A percentile compares a stretch with the other conserved stretches of the same genome.
These are phyloP conservation scores for Takifugu flavidus DNA, from an alignment of 2,113 vertebrate genomes.

Conservation along the genomic window DNA sequence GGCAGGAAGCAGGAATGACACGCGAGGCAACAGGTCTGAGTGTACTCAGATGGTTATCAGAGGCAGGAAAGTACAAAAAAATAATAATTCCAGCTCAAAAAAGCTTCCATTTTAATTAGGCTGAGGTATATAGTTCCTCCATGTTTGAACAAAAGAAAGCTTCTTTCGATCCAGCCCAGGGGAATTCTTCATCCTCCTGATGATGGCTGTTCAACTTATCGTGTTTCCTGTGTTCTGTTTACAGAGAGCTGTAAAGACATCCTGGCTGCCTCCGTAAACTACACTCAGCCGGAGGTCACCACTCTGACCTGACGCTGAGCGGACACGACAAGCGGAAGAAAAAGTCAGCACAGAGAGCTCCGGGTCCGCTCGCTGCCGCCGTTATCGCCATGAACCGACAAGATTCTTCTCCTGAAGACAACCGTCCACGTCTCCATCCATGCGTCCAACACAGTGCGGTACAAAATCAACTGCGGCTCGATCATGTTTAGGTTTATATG, in stretches of 20 bases:
- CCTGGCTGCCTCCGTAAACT: slow-evolving; percentile 62
- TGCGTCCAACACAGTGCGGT: slow-evolving; percentile 16
- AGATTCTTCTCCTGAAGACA: slow-evolving; percentile 19
- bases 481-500: slow-evolving; percentile 27
- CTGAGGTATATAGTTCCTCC: too few relatives aligned
- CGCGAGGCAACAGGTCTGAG: slow-evolving; percentile 36
- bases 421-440: not conserved
- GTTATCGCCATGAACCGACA: slow-evolving; percentile 16
- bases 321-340: slow-evolving; percentile 14
- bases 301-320: slow-evolving; percentile 67
- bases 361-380: not conserved
- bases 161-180: too few relatives aligned
- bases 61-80: slow-evolving; percentile 25
- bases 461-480: slow-evolving; percentile 32
- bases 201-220: not conserved
- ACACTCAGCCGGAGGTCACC: slow-evolving; percentile 70
- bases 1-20: slow-evolving; percentile 23
- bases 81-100: too few relatives aligned
- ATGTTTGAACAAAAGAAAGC: too few relatives aligned
- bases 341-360: slow-evolving; percentile 5
- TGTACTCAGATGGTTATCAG: slow-evolving; percentile 45
- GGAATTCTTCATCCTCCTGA: too few relatives aligned
- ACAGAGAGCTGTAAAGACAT: slow-evolving; percentile 74
- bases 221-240: slow-evolving; percentile 24
- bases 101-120: too few relatives aligned